Conservation (phyloP, 2,113 vertebrate genomes). For the Cacatua alba region DNA sequence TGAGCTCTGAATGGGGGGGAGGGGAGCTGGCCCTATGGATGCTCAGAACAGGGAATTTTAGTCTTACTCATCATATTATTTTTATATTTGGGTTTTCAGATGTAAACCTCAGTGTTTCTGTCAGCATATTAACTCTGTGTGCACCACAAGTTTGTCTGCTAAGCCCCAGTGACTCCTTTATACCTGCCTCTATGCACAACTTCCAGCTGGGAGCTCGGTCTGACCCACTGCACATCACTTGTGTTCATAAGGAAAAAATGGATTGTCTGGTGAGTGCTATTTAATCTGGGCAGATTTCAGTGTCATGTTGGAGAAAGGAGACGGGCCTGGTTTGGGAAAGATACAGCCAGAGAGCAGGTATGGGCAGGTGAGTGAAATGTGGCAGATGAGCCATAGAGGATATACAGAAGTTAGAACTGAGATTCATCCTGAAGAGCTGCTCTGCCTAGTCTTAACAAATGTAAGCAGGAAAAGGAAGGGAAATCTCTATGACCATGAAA, state of each 20-base stretch:
- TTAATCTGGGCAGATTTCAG: background rate
- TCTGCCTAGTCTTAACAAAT: background rate
- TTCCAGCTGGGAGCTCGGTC: background rate
- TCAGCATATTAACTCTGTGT: slow-evolving; percentile 61
- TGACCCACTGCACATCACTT: background rate
- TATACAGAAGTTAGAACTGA: background rate
- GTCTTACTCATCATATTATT: slow-evolving; percentile 80
- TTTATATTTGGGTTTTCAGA: slow-evolving; percentile 72
- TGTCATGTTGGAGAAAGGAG: background rate
- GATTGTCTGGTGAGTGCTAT: background rate
- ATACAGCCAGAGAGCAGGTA: background rate
- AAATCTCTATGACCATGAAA: background rate
- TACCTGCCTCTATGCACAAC: background rate
- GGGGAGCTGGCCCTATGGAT: slow-evolving; percentile 63
- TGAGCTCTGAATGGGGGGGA: background rate
- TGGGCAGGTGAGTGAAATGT: background rate
- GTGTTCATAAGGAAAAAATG: background rate
- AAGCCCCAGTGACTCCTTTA: background rate
- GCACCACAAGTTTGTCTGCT: background rate
- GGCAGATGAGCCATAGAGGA: background rate
- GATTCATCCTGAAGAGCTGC: background rate
- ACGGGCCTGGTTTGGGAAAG: background rate
- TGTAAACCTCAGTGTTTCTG: slow-evolving; percentile 69
- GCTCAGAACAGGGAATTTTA: slow-evolving; percentile 77
- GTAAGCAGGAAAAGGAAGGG: background rate